Base-by-base conservation (phyloP, 2,113 vertebrate genomes). In the Tetrao urogallus region DNA sequence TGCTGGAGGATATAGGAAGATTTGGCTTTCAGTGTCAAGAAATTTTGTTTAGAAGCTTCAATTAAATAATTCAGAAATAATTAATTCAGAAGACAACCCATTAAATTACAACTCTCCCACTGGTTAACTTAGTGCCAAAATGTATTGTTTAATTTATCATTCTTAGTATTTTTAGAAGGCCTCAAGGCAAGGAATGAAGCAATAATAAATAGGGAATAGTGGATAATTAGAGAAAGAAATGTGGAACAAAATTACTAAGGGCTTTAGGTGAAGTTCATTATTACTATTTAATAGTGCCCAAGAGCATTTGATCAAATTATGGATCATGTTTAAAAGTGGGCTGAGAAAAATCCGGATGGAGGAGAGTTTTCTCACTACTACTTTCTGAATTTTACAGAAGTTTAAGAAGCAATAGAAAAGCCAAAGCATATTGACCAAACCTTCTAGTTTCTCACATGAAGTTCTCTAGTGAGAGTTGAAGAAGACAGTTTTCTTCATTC, bases 261-360 rank as follows among this genome's bases (percentile, higher is more conserved):
- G 98, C 98, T 98, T 98, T 98, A 97, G 98, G 98, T 98, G 98
- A 98, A 98, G 97, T 98, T 98, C 98, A 98, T 98, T 98, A 98
- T 98, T 98, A 98, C 97, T 98, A 97, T 98, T 98, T 98, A 98
- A 98, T 98, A 97, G 98, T 97, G 97, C 98, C 97, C 97, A 97
- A 96, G 98, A 98, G 97, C 97, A 98, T 98, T 97, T 54, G 91
- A 98, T 98, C 97, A 98, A 98, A 98, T 98, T 98, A 97, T 97
- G 96, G 97, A 98, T 98, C 96, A 96, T 94, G 95, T 97, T 97
- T 97, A 93, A 97, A 98, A 97, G 95, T 97, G 96, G 94, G 95
- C 94, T 97, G 96, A 96, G 93, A 91, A 71, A 97, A 97, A 92
- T 96, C 96, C 90, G 96, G 42, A 28, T 83, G 81, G 93, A 96